Conservation (phyloP, 2,113 vertebrate species). For the Struthidea cinerea region DNA sequence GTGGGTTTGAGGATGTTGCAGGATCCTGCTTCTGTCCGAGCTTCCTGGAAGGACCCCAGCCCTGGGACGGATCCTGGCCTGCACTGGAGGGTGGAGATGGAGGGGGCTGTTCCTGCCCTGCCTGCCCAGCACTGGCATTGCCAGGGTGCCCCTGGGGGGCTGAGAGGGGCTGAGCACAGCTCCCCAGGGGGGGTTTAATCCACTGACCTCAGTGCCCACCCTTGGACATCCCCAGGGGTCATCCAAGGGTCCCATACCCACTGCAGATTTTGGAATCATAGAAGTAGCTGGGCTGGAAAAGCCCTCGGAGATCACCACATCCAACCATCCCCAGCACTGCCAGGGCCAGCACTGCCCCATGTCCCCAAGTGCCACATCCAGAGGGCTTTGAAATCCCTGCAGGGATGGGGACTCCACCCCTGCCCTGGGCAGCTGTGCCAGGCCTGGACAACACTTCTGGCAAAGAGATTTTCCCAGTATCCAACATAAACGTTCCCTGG, state of each 20-base stretch:
- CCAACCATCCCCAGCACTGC: not conserved
- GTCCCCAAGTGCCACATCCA: not conserved
- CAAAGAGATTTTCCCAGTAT: not conserved
- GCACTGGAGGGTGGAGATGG: not conserved
- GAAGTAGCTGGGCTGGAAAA: not conserved
- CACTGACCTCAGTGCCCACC: not conserved
- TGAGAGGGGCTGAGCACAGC: not conserved
- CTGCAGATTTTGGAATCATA: not conserved
- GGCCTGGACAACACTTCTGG: not conserved
- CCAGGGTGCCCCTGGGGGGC: not conserved
- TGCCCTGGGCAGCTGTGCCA: not conserved
- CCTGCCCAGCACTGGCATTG: not conserved
- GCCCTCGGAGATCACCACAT: fast-evolving
- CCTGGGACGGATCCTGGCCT: fast-evolving
- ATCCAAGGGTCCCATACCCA: not conserved
- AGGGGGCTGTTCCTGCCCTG: not conserved
- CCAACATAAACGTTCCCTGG: not conserved
- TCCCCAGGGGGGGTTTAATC: not conserved
- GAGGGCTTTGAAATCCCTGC: not conserved
- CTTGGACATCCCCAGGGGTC: not conserved
- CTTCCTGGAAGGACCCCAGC: not conserved
- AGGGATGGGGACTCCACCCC: not conserved
- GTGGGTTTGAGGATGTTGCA: not conserved
- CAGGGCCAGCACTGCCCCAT: not conserved
- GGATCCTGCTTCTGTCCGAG: not conserved